Conservation (phyloP, 2,888 invertebrate species). For the Ophion ellenae region DNA sequence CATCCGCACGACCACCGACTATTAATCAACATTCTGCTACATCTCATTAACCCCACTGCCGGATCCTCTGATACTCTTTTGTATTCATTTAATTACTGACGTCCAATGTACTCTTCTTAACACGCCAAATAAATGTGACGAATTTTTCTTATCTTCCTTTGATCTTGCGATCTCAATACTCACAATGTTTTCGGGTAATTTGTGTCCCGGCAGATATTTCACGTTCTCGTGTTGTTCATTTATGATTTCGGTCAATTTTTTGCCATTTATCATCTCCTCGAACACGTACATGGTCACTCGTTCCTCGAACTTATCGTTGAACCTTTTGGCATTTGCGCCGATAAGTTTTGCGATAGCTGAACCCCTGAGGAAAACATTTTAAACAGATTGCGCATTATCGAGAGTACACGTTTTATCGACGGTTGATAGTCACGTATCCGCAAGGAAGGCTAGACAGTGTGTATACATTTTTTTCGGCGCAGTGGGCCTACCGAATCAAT, state of each 20-base stretch:
- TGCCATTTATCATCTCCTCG: constrained; percentile 96
- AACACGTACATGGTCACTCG: constrained; percentile 98
- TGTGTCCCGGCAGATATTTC: constrained; percentile 98
- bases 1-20: constrained; percentile 89
- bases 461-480: neutral
- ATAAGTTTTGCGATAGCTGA: constrained; percentile 99
- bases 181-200: constrained; percentile 97
- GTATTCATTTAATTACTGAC: neutral
- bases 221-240: constrained; percentile 99
- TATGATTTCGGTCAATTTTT: constrained; percentile 98
- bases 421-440: neutral
- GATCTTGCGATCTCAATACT: constrained; percentile 83
- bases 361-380: constrained; percentile 88
- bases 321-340: constrained; percentile 92
- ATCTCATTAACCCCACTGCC: neutral
- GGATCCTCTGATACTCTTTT: neutral
- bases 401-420: neutral
- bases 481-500: neutral
- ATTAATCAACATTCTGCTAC: constrained; percentile 78
- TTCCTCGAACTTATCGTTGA: constrained; percentile 92
- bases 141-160: neutral
- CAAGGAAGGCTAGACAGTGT: neutral
- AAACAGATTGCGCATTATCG: neutral
- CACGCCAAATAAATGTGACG: neutral
- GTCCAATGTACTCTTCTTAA: neutral